phyloP scores from a whole-genome alignment of 2,888 invertebrate genomes.

The Parnassius apollo region DNA sequence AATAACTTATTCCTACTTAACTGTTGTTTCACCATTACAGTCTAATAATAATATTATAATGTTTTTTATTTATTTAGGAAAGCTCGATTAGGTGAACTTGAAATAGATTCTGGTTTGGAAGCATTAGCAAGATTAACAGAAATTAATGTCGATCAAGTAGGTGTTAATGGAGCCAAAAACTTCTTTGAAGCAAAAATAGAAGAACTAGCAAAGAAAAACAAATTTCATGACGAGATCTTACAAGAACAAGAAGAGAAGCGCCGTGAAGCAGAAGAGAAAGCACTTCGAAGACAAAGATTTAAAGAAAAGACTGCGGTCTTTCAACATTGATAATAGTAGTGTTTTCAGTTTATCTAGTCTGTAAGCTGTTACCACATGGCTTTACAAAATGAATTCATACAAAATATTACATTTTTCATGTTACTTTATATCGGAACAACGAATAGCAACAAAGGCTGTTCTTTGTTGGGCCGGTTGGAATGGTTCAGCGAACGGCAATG shows the following conservation, averaged over 20 bases:
- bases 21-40: no score
- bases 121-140: constrained; percentile 93
- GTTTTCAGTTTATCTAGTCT: constrained; percentile 61
- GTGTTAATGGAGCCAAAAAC: constrained; percentile 96
- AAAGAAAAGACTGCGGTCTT: constrained; percentile 94
- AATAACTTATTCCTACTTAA: no score
- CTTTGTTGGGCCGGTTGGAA: no score
- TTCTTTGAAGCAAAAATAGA: constrained; percentile 98
- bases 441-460: no score
- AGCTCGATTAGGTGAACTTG: constrained; percentile 94
- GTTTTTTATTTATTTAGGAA: constrained; percentile 78
- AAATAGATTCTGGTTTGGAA: constrained; percentile 91
- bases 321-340: constrained; percentile 55
- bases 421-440: no score
- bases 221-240: constrained; percentile 95
- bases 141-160: constrained; percentile 96
- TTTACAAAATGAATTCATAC: constrained; percentile 34
- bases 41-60: no score
- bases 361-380: constrained; percentile 75
- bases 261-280: constrained; percentile 91
- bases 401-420: constrained; percentile 11
- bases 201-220: constrained; percentile 89
- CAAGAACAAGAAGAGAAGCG: constrained; percentile 95
- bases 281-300: constrained; percentile 90
- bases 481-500: no score